Conservation (phyloP, 2,888 invertebrate genomes). For the Achlya flavicornis region DNA sequence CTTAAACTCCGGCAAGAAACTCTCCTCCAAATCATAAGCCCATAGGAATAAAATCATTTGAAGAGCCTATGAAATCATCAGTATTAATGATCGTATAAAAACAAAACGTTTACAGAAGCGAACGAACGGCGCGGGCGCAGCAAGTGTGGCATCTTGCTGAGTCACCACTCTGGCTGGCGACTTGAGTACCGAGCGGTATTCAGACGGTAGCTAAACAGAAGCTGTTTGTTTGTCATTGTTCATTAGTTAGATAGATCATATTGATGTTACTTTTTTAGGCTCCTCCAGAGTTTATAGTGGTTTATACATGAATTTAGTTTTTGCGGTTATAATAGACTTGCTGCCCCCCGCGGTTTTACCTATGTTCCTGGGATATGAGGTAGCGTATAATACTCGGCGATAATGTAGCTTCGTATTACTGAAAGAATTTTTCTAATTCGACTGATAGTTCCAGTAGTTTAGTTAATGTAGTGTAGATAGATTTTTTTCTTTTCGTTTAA, state of each 20-base stretch:
- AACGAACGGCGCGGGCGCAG: not conserved
- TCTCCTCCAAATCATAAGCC: not conserved
- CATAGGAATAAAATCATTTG: not conserved
- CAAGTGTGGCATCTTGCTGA: not conserved
- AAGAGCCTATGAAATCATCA: not conserved
- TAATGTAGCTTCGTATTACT: too few species aligned
- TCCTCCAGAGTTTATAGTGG: slow-evolving; percentile 9
- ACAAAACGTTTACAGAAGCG: not conserved
- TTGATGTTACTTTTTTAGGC: not conserved
- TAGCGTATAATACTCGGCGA: too few species aligned
- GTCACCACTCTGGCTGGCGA: not conserved
- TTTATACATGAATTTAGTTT: too few species aligned
- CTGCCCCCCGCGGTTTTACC: too few species aligned
- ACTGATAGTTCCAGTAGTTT: too few species aligned
- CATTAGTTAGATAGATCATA: not conserved
- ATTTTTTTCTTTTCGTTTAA: too few species aligned
- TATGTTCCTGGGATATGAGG: too few species aligned
- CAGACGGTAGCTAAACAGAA: slow-evolving; percentile 1
- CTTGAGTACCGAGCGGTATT: not conserved
- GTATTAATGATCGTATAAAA: not conserved
- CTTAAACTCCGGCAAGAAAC: too few species aligned
- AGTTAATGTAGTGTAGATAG: too few species aligned
- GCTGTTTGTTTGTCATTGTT: slow-evolving; percentile 5
- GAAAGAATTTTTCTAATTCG: too few species aligned
- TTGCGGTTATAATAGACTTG: too few species aligned